Conservation (phyloP, 2,888 invertebrate genomes). For the Stomorhina lunata region DNA sequence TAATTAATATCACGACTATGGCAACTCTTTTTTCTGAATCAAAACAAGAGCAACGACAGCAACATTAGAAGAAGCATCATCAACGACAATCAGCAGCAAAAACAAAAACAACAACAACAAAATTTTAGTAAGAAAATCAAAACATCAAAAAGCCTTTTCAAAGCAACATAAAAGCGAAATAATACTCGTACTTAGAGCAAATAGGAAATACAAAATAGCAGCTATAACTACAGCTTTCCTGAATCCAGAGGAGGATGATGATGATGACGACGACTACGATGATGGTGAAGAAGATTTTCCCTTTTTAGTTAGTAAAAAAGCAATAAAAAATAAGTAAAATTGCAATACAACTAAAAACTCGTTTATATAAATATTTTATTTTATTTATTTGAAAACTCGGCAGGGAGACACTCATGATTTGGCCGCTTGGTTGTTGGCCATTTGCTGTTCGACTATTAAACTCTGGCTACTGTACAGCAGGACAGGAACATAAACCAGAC, state of each 20-base stretch:
- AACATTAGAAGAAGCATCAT: background rate
- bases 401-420: constrained; percentile 12
- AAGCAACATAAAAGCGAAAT: constrained; percentile 3
- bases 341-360: constrained; percentile 17
- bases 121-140: constrained; percentile 33
- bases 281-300: constrained; percentile 5
- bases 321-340: constrained; percentile 6
- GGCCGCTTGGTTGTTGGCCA: background rate
- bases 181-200: background rate
- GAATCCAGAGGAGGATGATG: background rate
- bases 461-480: constrained; percentile 23
- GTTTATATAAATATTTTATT: constrained; percentile 10
- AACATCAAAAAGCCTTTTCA: constrained; percentile 45
- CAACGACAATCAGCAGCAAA: background rate
- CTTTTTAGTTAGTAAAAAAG: constrained; percentile 16
- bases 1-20: constrained; percentile 20
- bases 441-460: no score
- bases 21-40: constrained; percentile 14
- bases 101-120: background rate
- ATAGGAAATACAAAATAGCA: background rate
- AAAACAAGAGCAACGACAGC: constrained; percentile 6
- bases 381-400: constrained; percentile 19
- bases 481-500: background rate
- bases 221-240: background rate
- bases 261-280: background rate